Evolutionary conservation across 2,797 vertebrate species (phyloP), one percentile per base, ranked within the genome.

Genomic region (Chelidonichthys spinosus): DNA sequence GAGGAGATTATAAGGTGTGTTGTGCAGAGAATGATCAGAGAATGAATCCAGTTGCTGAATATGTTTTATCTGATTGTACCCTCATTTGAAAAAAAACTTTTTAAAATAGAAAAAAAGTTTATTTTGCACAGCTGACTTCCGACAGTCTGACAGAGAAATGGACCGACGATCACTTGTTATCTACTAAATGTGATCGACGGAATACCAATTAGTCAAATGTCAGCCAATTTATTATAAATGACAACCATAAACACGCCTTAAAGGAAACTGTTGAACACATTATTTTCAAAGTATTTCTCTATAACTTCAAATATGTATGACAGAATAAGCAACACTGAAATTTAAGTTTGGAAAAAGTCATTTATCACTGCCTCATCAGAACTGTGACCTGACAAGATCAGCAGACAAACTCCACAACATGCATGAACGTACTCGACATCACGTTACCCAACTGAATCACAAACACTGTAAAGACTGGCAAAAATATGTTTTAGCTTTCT

Each of bases 1-100:
- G 17, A 53, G 72, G 18, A 69, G 18, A 43, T 43, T 36, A 52
- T 18, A 83, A 76, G 32, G n/a, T 71, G 33, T 56, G 8, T 61
- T 74, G 39, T 13, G 15, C 15, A 36, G 36, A 72, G 36, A 42
- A 15, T 53, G 25, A 52, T 25, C 69, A 36, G 47, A 73, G 63
- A 68, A 70, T 37, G 15, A 40, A 54, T 72, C 47, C 15, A 18
- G 36, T 3, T 8, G 33, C 54, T 64, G 2, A 44, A 36, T 65
- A 33, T 61, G 36, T 64, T 72, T 18, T 25, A 43, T 75, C 5
- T 44, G 13, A 72, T 2, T 49, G 13, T n/a, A 59, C 59, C n/a
- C 14, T n/a, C 6, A 43, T n/a, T 40, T 13, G 40, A 5, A 9
- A 50, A 11, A 2, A 25, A 59, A 39, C 33, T n/a, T 32, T 36